Evolutionary conservation across 1,140 invertebrate species (phyloP).

Genomic region (Bombus sibiricus): DNA sequence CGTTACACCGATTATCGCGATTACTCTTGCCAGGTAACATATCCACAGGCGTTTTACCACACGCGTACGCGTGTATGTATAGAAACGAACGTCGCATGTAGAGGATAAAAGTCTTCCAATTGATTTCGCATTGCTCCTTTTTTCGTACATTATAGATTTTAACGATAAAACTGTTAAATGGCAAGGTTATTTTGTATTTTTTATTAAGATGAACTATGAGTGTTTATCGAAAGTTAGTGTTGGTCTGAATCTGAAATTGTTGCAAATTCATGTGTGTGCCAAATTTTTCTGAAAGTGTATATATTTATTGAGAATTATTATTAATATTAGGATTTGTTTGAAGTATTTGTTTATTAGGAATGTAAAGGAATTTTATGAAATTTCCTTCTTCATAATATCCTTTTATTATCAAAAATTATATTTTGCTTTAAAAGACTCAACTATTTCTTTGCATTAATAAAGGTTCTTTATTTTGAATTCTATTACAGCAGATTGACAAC

Average conservation of each 20-base stretch:
- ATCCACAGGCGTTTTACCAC: neutral
- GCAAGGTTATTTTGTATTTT: neutral
- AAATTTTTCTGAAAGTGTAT: too few relatives aligned
- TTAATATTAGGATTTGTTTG: too few relatives aligned
- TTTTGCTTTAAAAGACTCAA: too few relatives aligned
- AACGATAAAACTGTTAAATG: neutral
- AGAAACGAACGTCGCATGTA: too few relatives aligned
- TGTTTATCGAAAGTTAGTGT: neutral
- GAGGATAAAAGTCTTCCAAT: slow-evolving; percentile 5
- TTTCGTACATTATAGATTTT: neutral
- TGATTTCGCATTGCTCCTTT: neutral
- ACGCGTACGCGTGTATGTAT: slow-evolving; percentile 2
- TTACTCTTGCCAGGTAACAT: slow-evolving; percentile 34
- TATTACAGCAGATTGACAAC: too few relatives aligned
- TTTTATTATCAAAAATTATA: too few relatives aligned
- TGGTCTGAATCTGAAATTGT: neutral
- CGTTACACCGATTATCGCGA: slow-evolving; percentile 47
- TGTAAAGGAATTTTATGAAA: too few relatives aligned
- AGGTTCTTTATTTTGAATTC: too few relatives aligned
- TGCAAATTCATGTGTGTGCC: neutral
- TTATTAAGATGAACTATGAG: neutral
- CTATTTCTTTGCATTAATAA: too few relatives aligned
- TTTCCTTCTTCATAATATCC: too few relatives aligned
- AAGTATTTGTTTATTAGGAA: too few relatives aligned
- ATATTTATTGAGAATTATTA: too few relatives aligned